Base-by-base conservation (phyloP, 2,797 vertebrate genomes). In the Neosilurus hyrtlii region DNA sequence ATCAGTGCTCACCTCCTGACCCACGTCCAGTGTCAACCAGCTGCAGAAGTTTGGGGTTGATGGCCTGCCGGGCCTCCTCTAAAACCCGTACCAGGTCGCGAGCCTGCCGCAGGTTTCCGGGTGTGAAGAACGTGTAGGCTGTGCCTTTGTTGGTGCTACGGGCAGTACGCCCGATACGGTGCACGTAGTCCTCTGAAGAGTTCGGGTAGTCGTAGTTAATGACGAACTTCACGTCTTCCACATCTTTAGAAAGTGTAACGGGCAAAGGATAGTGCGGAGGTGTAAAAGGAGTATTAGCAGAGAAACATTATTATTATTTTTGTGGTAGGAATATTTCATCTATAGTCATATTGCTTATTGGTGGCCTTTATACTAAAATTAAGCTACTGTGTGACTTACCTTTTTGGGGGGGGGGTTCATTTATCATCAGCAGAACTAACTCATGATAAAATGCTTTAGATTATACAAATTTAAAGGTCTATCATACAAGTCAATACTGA, bases 151-250 rank as follows among this genome's bases (percentile, higher is more conserved):
- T 99, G 93, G 97, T 99, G 85, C 98, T 99, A 85, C 98, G 97
- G 57, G 97, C 97, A 0, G 98, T 99, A 73, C 98, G 96, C 54
- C 98, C 98, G 73, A 99, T 99, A 4, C 98, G 96, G 88, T 99
- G 98, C 87, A 99, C 97, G 0, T 99, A 99, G 92, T 99, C 97
- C 92, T 99, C 98, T 0, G 98, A 99, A 88, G 96, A 99, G 94
- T 94, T 98, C 84, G 98, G 98, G 92, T 98, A 99, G 94, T 99
- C 98, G 90, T 99, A 99, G 95, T 99, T 99, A 96, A 99, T 99
- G 93, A 99, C 98, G 92, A 99, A 99, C 94, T 99, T 99, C 88
- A 99, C 92, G 71, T 99, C 97, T 92, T 99, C 97, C 94, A 99
- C 98, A 2, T 99, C 98, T 99, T 94, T 88, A 84, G 77, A 80